Evolutionary conservation across 2,797 vertebrate genomes (phyloP), one percentile per base, ranked within the genome.

Genomic region (Sebastiscus albofasciatus): DNA sequence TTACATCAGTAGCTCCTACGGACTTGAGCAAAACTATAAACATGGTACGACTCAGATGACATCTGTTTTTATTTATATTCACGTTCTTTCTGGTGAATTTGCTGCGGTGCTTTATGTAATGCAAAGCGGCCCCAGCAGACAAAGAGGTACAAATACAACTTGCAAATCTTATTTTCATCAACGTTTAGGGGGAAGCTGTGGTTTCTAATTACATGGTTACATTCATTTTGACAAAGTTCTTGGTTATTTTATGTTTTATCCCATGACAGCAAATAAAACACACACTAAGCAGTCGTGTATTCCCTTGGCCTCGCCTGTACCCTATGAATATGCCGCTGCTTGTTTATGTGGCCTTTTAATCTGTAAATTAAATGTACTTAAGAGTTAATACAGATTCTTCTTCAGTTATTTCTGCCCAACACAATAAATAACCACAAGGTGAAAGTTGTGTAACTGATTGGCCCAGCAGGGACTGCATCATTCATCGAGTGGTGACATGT

Each of bases 51-150:
- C 66, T 76, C 60, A 67, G 39, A 9, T 72, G 65, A 83, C 82
- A 84, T 87, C 58, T 82, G 80, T 39, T 89, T 88, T 88, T 74
- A 80, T 90, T 86, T 79, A 69, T 60, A 75, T 72, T 83, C 39
- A 62, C 12, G 54, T 75, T 86, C 66, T 80, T 83, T 79, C 27
- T 61, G 52, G 33, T 73, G 69, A 69, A 75, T 82, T 69, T 83
- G 49, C 54, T 75, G 69, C 12, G 1, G 56, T 33, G 22, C 9
- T 74, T 72, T 71, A 55, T 31, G 56, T 59, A 66, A 80, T 29
- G 60, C 70, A 52, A 82, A 75, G 54, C 3, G 3, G 58, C 22
- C n/a, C 1, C 11, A 56, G 55, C 22, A 67, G 74, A 66, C 62
- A 61, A 69, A 70, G 54, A 56, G 22, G 46, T 7, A 46, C n/a